phyloP scores from a whole-genome alignment of 2,888 invertebrate genomes.

The Trichacis sp. region DNA sequence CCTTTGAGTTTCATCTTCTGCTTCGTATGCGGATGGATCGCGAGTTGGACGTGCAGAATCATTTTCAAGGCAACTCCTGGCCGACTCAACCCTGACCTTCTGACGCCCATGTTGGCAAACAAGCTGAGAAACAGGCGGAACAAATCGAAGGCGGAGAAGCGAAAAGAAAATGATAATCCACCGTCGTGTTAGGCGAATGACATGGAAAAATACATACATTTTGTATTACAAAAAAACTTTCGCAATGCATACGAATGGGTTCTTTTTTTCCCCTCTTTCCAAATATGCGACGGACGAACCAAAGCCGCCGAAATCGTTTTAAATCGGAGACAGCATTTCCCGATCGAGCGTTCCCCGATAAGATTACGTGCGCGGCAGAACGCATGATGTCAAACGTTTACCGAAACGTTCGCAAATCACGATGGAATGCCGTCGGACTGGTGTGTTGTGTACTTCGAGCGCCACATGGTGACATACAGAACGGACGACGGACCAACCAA shows the following conservation, averaged over 20 bases:
- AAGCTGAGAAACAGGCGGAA: slow-evolving; percentile 38
- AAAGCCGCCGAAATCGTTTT: slow-evolving; percentile 12
- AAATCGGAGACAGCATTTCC: background rate
- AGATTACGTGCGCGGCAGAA: slow-evolving; percentile 52
- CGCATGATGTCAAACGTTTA: slow-evolving; percentile 57
- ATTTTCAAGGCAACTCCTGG: slow-evolving; percentile 27
- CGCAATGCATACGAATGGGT: background rate
- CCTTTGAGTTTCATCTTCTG: slow-evolving; percentile 55
- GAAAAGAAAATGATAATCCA: slow-evolving; percentile 17
- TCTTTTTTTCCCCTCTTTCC: background rate
- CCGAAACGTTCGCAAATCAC: slow-evolving; percentile 66
- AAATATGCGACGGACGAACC: background rate
- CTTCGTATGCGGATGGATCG: slow-evolving; percentile 47
- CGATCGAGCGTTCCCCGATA: slow-evolving; percentile 24
- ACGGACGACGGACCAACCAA: slow-evolving; percentile 47
- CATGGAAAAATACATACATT: no score
- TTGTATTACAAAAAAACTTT: background rate
- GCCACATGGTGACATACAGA: slow-evolving; percentile 60
- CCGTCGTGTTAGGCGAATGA: no score
- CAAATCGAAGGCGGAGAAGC: slow-evolving; percentile 11
- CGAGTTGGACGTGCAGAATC: slow-evolving; percentile 39
- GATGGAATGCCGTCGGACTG: slow-evolving; percentile 64
- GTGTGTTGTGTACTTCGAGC: slow-evolving; percentile 52
- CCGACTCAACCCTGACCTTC: slow-evolving; percentile 50
- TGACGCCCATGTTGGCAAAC: slow-evolving; percentile 50